Evolutionary conservation across 1,140 invertebrate genomes (phyloP).

Genomic region (Drosophila pandora): DNA sequence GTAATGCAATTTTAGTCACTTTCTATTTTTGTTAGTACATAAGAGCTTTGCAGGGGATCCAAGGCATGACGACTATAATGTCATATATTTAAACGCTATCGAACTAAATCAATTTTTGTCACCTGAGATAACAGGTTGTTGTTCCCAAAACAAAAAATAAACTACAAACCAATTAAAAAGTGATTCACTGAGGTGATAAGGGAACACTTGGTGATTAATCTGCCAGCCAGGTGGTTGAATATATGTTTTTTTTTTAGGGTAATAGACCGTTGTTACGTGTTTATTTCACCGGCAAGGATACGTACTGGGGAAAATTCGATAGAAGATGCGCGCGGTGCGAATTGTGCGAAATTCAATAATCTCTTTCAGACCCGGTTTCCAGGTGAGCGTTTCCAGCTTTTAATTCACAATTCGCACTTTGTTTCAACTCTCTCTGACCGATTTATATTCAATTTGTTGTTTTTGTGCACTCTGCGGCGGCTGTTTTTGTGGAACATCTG

Average conservation of each 20-base stretch:
- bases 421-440: conserved; percentile 30
- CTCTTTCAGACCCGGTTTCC: conserved; percentile 1
- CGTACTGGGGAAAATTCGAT: conserved; percentile 38
- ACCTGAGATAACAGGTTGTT: conserved; percentile 8
- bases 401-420: conserved; percentile 22
- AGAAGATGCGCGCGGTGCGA: conserved; percentile 6
- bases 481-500: conserved; percentile 38
- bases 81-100: conserved; percentile 31
- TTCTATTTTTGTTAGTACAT: conserved; percentile 30
- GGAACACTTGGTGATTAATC: neutral
- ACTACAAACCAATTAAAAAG: conserved; percentile 11
- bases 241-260: neutral
- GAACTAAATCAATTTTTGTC: conserved; percentile 6
- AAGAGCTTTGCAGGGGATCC: neutral
- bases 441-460: conserved; percentile 13
- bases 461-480: conserved; percentile 17
- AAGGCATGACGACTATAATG: conserved; percentile 26
- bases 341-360: neutral
- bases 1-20: conserved; percentile 30
- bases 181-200: conserved; percentile 23
- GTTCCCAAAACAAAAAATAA: neutral
- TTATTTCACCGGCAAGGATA: conserved; percentile 15
- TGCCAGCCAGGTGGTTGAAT: neutral
- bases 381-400: conserved; percentile 16
- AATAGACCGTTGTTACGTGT: conserved; percentile 1